These are phyloP conservation scores for Leptodactylus fuscus DNA, from an alignment of 2,113 vertebrate species.

Conservation along the genomic window DNA sequence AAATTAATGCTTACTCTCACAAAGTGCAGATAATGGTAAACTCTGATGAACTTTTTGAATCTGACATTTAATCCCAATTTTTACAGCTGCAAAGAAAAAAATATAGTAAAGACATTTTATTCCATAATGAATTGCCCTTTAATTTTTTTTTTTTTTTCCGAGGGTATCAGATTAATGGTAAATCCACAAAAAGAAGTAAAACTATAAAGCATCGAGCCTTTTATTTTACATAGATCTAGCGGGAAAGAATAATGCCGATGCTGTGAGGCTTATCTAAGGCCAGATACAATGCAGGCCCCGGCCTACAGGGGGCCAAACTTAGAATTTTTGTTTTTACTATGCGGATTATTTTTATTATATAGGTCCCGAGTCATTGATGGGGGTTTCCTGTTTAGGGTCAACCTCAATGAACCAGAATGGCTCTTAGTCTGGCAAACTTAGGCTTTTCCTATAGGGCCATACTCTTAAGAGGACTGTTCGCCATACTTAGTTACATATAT, in stretches of 20 bases:
- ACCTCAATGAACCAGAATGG: no score
- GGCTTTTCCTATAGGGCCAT: no score
- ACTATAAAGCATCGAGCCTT: slow-evolving; percentile 11
- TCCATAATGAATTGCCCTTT: slow-evolving; percentile 56
- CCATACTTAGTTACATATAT: no score
- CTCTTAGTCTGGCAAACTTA: no score
- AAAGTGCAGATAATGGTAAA: slow-evolving; percentile 59
- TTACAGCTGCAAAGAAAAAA: slow-evolving; percentile 58
- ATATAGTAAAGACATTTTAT: slow-evolving; percentile 57
- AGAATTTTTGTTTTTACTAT: no score
- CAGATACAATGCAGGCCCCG: neutral
- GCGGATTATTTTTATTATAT: no score
- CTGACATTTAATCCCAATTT: slow-evolving; percentile 61
- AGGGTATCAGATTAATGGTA: slow-evolving; percentile 49
- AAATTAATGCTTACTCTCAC: slow-evolving; percentile 59
- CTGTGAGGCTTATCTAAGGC: neutral
- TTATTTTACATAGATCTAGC: slow-evolving; percentile 23
- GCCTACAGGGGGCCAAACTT: neutral
- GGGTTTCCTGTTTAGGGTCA: no score
- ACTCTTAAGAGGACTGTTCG: no score
- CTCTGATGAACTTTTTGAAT: slow-evolving; percentile 60
- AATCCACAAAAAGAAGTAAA: slow-evolving; percentile 28
- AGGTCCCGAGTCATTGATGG: no score
- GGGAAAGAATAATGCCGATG: neutral
- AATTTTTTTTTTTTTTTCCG: slow-evolving; percentile 48